Percentiles rank a stretch among this genome's conserved stretches.
These are phyloP conservation scores for Odontophorus gujanensis DNA, from an alignment of 2,113 vertebrate genomes.

Conservation along the genomic window DNA sequence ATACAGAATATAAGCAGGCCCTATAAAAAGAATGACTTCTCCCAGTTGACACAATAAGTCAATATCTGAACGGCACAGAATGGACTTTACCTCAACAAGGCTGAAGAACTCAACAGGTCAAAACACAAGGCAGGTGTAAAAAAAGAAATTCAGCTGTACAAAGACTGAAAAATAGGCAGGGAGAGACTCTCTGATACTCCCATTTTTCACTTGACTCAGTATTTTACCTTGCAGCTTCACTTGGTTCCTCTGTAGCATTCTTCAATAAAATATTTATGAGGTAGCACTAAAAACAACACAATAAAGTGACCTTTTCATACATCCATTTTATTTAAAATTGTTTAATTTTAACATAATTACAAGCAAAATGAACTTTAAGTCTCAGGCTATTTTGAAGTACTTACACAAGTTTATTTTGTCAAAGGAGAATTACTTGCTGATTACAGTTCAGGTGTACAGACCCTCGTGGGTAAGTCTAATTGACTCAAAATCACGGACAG, in stretches of 20 bases:
- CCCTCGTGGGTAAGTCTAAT: not conserved
- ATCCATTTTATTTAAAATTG: not conserved
- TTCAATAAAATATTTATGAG: constrained; percentile 91
- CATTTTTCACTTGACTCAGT: not conserved
- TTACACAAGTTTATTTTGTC: not conserved
- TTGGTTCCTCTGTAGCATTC: constrained; percentile 90
- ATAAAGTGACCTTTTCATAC: constrained; percentile 27
- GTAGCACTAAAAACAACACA: constrained; percentile 85
- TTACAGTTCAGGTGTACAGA: not conserved
- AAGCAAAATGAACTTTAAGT: not conserved
- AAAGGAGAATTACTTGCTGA: not conserved
- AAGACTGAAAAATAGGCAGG: not conserved
- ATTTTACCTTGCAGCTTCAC: constrained; percentile 92
- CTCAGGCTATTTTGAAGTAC: not conserved
- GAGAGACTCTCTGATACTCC: not conserved
- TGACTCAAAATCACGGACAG: not conserved
- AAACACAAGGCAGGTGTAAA: not conserved
- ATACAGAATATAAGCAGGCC: not conserved
- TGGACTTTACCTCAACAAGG: not conserved
- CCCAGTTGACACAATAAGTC: not conserved
- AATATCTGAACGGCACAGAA: accelerated
- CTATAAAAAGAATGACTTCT: not conserved
- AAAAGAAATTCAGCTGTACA: not conserved
- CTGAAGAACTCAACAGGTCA: not conserved
- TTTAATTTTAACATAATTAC: not conserved